Evolutionary conservation across 2,113 vertebrate species (phyloP).

Genomic region (Phainopepla nitens): DNA sequence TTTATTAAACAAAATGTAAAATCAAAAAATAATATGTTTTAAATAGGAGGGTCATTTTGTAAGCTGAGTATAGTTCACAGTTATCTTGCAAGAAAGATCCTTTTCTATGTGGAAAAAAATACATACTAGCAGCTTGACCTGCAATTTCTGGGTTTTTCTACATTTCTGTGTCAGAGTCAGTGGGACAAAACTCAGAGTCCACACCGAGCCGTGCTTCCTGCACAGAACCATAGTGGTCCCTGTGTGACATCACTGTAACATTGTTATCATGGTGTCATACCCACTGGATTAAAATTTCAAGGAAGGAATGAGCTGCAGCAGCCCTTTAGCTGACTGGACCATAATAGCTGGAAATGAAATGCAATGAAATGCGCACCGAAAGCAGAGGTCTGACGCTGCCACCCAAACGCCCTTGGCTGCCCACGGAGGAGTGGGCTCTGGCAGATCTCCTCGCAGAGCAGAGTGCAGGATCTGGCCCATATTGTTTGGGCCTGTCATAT

Average conservation of each 20-base stretch:
- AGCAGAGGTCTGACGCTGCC: background rate
- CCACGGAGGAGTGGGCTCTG: accelerated
- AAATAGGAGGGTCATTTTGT: background rate
- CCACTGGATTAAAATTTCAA: background rate
- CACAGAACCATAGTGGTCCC: background rate
- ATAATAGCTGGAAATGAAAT: background rate
- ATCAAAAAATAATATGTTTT: background rate
- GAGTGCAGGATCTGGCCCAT: background rate
- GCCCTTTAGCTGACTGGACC: background rate
- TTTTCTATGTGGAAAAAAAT: background rate
- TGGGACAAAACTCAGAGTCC: background rate
- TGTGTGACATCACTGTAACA: background rate
- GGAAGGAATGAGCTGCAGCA: background rate
- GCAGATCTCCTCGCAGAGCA: background rate
- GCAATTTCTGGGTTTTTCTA: background rate
- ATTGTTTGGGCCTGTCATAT: conserved; percentile 9
- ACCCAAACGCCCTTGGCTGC: background rate
- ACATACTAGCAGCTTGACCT: background rate
- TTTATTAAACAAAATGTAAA: background rate
- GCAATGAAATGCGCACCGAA: accelerated
- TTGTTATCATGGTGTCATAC: background rate
- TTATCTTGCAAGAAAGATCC: background rate
- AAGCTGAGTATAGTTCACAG: background rate
- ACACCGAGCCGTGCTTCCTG: background rate
- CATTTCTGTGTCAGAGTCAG: background rate